phyloP scores from a whole-genome alignment of 2,113 vertebrate species.

The Micromys minutus region DNA sequence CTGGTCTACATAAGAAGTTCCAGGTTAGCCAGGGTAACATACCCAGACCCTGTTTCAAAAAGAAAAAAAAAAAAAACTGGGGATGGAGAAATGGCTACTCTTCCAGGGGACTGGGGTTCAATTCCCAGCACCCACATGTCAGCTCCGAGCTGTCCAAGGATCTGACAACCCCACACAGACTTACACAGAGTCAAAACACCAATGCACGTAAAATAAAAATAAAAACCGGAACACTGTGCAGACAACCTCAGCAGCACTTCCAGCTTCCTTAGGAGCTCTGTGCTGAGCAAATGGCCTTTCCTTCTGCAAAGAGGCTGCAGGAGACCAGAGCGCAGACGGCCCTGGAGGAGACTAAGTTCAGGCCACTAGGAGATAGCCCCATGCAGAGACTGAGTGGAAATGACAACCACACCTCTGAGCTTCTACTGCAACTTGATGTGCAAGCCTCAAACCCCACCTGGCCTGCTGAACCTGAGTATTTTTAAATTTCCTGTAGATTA shows the following conservation, averaged over 20 bases:
- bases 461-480: not conserved
- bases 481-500: not conserved
- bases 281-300: not conserved
- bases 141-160: not conserved
- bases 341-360: not conserved
- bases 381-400: not conserved
- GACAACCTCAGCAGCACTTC: not conserved
- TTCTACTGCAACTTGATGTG: not conserved
- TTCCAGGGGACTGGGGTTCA: not conserved
- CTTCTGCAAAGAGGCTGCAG: not conserved
- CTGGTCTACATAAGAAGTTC: not conserved
- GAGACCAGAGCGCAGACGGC: not conserved
- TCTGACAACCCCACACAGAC: not conserved
- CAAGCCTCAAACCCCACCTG: not conserved
- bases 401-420: not conserved
- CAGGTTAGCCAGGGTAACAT: not conserved
- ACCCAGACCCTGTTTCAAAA: not conserved
- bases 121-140: not conserved
- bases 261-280: not conserved
- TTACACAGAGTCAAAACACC: not conserved
- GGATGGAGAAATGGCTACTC: not conserved
- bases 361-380: not conserved
- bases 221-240: not conserved
- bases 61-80: not conserved
- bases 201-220: not conserved